Evolutionary conservation across 1,140 invertebrate genomes (phyloP).

Genomic region (Procambarus virginalis): DNA sequence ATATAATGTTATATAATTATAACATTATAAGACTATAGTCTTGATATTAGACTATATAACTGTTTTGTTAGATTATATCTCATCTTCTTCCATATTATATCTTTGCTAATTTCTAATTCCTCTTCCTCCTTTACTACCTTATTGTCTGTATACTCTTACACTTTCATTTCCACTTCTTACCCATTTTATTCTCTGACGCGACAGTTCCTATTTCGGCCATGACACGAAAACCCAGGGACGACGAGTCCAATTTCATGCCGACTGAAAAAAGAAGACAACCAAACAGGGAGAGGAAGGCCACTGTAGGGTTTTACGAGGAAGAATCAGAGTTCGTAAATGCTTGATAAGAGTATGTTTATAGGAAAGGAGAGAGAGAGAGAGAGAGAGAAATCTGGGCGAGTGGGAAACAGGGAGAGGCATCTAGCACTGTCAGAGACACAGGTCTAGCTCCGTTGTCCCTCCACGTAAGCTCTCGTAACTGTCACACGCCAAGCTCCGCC

Average conservation of each 20-base stretch:
- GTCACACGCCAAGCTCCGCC: conserved; percentile 30
- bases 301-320: too few relatives aligned
- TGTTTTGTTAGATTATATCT: too few relatives aligned
- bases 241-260: not conserved
- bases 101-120: too few relatives aligned
- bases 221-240: not conserved
- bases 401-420: not conserved
- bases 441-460: not conserved
- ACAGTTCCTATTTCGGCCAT: not conserved
- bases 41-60: too few relatives aligned
- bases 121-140: too few relatives aligned
- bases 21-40: too few relatives aligned
- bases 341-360: not conserved
- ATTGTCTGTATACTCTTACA: too few relatives aligned
- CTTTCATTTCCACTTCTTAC: too few relatives aligned
- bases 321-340: too few relatives aligned
- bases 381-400: not conserved
- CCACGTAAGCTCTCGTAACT: conserved; percentile 28
- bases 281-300: too few relatives aligned
- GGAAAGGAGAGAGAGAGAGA: conserved; percentile 1
- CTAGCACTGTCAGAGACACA: conserved; percentile 22
- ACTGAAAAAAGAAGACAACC: not conserved
- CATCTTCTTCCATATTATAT: too few relatives aligned
- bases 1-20: too few relatives aligned
- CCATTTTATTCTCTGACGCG: not conserved